Evolutionary conservation across 2,797 vertebrate species (phyloP).

Genomic region (Gallinago nigripennis): DNA sequence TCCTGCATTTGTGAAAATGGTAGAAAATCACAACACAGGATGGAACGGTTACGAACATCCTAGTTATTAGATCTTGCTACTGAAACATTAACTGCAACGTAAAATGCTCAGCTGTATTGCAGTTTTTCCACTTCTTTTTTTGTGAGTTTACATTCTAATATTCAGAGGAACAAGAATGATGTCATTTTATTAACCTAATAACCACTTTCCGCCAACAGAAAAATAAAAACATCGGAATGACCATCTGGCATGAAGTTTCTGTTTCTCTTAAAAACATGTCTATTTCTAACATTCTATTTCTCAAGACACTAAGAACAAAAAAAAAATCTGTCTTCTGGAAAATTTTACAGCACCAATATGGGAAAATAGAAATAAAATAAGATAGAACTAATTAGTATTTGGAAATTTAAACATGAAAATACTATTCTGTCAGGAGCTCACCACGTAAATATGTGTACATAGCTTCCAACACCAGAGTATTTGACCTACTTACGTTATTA

Average conservation of each 20-base stretch:
- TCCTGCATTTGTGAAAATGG: background rate
- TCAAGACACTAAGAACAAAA: background rate
- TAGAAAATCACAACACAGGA: background rate
- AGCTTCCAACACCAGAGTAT: background rate
- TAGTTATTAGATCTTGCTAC: background rate
- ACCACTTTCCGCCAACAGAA: background rate
- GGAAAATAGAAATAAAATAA: background rate
- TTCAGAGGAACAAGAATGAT: conserved; percentile 4
- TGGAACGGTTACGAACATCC: background rate
- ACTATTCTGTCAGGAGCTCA: background rate
- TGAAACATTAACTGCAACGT: background rate
- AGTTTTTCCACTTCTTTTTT: background rate
- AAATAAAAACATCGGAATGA: conserved; percentile 50
- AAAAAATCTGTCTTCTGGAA: background rate
- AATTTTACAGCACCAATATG: background rate
- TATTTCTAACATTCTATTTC: background rate
- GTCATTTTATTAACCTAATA: conserved; percentile 47
- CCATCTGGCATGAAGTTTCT: conserved; percentile 22
- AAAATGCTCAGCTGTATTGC: background rate
- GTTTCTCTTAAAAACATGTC: conserved; percentile 47
- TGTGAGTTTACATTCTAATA: background rate
- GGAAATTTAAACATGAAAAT: background rate
- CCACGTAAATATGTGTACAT: background rate
- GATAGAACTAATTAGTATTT: background rate
- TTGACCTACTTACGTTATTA: background rate